Evolutionary conservation across 1,140 invertebrate species (phyloP).

Genomic region (Temnothorax nylanderi): DNA sequence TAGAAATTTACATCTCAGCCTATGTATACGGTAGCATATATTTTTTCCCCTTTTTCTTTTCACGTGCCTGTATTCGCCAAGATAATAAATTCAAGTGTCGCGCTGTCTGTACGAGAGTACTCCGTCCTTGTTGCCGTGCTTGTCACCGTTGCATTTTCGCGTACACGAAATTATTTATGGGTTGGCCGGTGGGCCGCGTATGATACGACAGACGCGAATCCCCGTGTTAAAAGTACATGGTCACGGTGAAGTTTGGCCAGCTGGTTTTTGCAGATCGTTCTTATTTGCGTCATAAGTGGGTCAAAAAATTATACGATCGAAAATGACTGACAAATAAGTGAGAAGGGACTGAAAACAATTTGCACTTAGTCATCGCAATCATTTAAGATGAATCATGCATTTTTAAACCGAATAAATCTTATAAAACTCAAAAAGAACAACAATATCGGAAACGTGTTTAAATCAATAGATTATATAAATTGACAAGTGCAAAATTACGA

Average conservation of each 20-base stretch:
- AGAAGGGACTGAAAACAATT: neutral
- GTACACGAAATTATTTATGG: constrained; percentile 40
- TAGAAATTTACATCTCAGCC: neutral
- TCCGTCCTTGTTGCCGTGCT: constrained; percentile 26
- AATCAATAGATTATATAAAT: neutral
- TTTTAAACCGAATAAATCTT: neutral
- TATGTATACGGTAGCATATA: neutral
- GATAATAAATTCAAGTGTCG: constrained; percentile 43
- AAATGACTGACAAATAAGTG: neutral
- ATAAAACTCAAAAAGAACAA: neutral
- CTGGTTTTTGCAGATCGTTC: neutral
- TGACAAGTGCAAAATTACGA: neutral
- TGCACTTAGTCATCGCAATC: neutral
- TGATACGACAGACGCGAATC: neutral
- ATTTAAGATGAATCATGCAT: neutral
- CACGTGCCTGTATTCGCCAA: neutral
- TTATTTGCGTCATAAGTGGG: constrained; percentile 12
- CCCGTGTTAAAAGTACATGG: neutral
- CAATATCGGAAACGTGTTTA: neutral
- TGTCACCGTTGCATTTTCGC: constrained; percentile 19
- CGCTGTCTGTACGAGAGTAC: constrained; percentile 2
- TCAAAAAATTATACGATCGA: neutral
- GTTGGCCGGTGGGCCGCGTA: neutral
- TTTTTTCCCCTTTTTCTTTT: neutral
- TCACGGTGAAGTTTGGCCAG: constrained; percentile 4